Percentiles rank a stretch among this genome's conserved stretches.
Conservation (phyloP, 2,113 vertebrate species). For the Meles meles region DNA sequence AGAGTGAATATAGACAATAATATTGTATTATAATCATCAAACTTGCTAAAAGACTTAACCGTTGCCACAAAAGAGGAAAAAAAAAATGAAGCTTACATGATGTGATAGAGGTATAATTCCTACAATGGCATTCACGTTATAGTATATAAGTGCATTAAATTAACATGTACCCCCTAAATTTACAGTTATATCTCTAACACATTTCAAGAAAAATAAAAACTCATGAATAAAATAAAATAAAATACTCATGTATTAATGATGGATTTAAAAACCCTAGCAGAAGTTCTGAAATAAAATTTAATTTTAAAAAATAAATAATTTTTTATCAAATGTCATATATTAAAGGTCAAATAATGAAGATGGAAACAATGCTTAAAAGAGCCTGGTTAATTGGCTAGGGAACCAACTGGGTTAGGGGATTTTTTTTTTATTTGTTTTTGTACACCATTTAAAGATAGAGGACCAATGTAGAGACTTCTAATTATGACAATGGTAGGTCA, state of each 20-base stretch:
- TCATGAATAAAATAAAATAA: not conserved
- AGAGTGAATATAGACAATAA: not conserved
- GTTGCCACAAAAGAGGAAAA: not conserved
- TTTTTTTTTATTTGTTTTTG: not conserved
- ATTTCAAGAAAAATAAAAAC: not conserved
- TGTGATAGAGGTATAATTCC: not conserved
- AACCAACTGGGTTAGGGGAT: not conserved
- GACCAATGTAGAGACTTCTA: not conserved
- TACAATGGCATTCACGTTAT: not conserved
- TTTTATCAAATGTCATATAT: not conserved
- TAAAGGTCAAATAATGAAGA: not conserved
- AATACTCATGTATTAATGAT: not conserved
- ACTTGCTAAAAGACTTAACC: not conserved
- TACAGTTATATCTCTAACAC: not conserved
- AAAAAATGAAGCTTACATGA: not conserved
- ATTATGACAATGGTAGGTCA: not conserved
- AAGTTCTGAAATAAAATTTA: constrained; percentile 2
- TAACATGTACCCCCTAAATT: not conserved
- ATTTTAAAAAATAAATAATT: not conserved
- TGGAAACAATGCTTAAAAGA: not conserved
- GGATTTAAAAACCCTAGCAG: not conserved
- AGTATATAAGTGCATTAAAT: not conserved
- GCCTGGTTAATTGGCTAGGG: not conserved
- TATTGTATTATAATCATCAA: not conserved
- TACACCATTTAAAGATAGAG: not conserved